phyloP scores from a whole-genome alignment of 2,797 vertebrate genomes.

The Macrochelys suwanniensis region DNA sequence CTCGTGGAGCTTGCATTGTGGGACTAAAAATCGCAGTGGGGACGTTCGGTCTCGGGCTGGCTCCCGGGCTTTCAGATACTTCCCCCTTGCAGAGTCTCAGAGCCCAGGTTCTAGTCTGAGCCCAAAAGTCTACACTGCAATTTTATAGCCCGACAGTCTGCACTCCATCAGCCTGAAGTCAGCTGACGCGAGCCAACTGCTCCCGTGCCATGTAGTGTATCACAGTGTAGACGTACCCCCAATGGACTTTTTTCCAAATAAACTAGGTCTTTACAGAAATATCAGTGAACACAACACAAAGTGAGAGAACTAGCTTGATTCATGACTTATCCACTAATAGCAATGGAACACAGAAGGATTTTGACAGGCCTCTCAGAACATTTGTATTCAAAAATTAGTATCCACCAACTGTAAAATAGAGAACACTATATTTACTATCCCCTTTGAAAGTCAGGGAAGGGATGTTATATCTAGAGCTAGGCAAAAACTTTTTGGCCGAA shows the following conservation, averaged over 20 bases:
- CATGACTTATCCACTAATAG: slow-evolving; percentile 46
- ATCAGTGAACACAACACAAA: slow-evolving; percentile 62
- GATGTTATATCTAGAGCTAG: not conserved
- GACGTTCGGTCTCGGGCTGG: not conserved
- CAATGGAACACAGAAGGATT: slow-evolving; percentile 61
- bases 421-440: slow-evolving; percentile 43
- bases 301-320: slow-evolving; percentile 50
- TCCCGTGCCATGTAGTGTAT: not conserved
- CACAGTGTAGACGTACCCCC: not conserved
- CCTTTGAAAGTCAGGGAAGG: slow-evolving; percentile 38
- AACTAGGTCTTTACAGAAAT: slow-evolving; percentile 69
- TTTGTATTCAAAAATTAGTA: slow-evolving; percentile 58
- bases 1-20: not conserved
- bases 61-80: too few relatives aligned
- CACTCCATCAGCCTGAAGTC: too few relatives aligned
- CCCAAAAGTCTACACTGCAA: too few relatives aligned
- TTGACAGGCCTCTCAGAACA: slow-evolving; percentile 63
- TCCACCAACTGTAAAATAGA: slow-evolving; percentile 53
- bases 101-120: too few relatives aligned
- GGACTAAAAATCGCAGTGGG: not conserved
- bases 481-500: not conserved
- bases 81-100: too few relatives aligned
- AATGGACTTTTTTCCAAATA: slow-evolving; percentile 43
- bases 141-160: too few relatives aligned
- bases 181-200: not conserved